Conservation (phyloP, 2,797 vertebrate species). For the Spinus pinus region DNA sequence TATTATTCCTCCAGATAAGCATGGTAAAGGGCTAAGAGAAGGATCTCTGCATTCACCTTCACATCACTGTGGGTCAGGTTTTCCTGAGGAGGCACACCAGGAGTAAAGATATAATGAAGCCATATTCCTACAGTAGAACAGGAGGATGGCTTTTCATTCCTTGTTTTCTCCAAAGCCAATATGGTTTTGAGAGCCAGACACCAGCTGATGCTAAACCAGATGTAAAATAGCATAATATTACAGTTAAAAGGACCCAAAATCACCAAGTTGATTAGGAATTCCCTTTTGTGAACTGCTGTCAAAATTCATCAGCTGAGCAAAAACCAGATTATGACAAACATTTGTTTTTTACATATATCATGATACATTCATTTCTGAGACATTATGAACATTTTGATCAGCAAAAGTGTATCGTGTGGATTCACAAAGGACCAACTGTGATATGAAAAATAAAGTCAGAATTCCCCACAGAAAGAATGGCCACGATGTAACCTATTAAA, state of each 20-base stretch:
- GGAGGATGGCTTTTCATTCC: background rate
- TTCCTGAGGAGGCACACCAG: background rate
- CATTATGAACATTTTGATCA: background rate
- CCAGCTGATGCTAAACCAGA: background rate
- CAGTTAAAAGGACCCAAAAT: background rate
- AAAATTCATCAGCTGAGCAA: background rate
- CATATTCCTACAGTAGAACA: background rate
- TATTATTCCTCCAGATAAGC: background rate
- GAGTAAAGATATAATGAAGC: background rate
- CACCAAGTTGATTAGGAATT: background rate
- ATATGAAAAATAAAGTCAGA: background rate
- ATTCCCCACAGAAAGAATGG: background rate
- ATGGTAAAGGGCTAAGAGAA: background rate
- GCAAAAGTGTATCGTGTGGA: background rate
- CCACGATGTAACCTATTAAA: background rate
- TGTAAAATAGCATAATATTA: background rate
- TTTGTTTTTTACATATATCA: background rate
- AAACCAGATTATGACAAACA: background rate
- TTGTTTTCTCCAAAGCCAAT: background rate
- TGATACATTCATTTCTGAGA: background rate
- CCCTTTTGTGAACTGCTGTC: background rate
- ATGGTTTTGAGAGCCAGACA: background rate
- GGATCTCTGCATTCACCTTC: background rate
- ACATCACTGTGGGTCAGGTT: background rate
- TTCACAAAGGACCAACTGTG: background rate